phyloP scores from a whole-genome alignment of 1,140 invertebrate species.

The Lepidurus packardi region DNA sequence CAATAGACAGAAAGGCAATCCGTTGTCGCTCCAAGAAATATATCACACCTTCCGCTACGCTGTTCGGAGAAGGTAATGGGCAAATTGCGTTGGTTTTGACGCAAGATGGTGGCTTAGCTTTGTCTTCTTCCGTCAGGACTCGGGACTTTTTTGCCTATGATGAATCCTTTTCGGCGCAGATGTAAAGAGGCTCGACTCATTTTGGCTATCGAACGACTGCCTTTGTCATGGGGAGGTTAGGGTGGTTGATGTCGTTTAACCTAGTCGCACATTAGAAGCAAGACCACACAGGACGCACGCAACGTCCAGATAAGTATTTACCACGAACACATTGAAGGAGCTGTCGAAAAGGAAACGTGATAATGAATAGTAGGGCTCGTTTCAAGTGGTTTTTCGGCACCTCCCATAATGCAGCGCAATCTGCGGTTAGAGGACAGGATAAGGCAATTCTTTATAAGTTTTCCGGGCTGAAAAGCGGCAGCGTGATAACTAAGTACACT shows the following conservation, averaged over 20 bases:
- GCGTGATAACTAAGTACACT: too few species aligned
- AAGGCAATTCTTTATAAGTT: background rate
- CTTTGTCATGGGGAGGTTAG: background rate
- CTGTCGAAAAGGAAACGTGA: conserved; percentile 18
- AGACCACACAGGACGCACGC: background rate
- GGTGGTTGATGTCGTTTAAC: background rate
- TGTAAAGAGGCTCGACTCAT: background rate
- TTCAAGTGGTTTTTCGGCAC: background rate
- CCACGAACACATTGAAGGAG: background rate
- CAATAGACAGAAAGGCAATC: too few species aligned
- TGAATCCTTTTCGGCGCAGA: conserved; percentile 2
- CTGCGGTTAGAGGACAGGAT: background rate
- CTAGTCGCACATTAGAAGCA: background rate
- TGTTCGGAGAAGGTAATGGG: background rate
- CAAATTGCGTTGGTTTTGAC: background rate
- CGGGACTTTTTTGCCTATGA: background rate
- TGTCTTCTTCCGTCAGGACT: background rate
- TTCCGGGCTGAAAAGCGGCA: too few species aligned
- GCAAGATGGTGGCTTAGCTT: background rate
- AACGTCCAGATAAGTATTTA: background rate
- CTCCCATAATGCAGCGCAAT: background rate
- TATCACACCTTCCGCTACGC: background rate
- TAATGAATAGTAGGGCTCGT: conserved; percentile 14
- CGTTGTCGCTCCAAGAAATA: too few species aligned
- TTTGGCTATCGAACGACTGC: conserved; percentile 17